Conservation (phyloP, 2,888 invertebrate species). For the Lasiommata megera region DNA sequence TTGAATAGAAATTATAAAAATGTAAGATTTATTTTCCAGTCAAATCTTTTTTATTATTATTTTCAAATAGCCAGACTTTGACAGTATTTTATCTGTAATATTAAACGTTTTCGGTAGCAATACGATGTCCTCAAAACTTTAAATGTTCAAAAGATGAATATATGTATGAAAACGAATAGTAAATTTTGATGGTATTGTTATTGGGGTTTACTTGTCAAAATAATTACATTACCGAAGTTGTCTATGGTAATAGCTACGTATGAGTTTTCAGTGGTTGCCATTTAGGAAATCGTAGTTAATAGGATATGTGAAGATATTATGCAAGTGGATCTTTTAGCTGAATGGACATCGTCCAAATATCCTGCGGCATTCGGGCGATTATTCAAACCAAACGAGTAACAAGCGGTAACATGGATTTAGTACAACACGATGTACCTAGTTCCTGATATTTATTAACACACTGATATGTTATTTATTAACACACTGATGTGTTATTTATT, state of each 20-base stretch:
- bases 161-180: background rate
- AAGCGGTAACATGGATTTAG: constrained; percentile 34
- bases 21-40: no score
- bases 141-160: background rate
- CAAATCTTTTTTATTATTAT: no score
- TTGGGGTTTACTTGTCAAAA: background rate
- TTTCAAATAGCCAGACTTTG: no score
- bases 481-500: constrained; percentile 29
- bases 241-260: constrained; percentile 12
- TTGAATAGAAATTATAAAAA: no score
- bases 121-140: no score
- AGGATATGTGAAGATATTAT: constrained; percentile 38
- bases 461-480: background rate
- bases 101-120: no score
- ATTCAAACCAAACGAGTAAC: constrained; percentile 52
- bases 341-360: constrained; percentile 55
- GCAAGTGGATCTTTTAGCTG: constrained; percentile 52
- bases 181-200: constrained; percentile 3
- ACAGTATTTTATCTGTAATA: no score
- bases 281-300: constrained; percentile 15
- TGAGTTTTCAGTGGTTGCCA: constrained; percentile 10
- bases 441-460: constrained; percentile 29
- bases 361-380: constrained; percentile 50
- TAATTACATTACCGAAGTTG: background rate
- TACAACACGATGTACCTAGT: background rate